phyloP scores from a whole-genome alignment of 2,113 vertebrate species.

The Trichechus manatus region DNA sequence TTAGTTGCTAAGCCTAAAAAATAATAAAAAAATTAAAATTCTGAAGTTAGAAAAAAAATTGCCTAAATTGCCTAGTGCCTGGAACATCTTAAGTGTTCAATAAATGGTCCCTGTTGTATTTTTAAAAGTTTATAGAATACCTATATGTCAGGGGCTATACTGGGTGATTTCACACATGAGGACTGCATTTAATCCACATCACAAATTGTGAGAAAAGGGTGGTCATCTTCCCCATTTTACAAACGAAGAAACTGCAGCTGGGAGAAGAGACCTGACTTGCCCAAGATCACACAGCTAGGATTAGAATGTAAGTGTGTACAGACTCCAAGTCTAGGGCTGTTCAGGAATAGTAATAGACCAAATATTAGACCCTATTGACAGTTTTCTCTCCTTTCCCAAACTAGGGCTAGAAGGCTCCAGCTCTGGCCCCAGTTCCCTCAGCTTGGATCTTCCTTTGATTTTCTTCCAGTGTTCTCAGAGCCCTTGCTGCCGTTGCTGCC shows the following conservation, averaged over 20 bases:
- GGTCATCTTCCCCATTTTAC: constrained; percentile 3
- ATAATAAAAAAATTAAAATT: too few species aligned
- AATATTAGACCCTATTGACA: neutral
- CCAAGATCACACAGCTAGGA: neutral
- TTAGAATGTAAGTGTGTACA: neutral
- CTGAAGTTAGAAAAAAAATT: neutral
- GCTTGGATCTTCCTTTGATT: constrained; percentile 48
- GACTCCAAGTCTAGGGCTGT: constrained; percentile 29
- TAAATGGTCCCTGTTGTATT: neutral
- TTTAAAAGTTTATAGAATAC: neutral
- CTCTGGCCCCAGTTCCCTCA: neutral
- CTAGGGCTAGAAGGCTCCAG: neutral
- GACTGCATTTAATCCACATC: constrained; percentile 17
- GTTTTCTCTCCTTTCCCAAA: constrained; percentile 29
- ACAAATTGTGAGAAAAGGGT: constrained; percentile 12
- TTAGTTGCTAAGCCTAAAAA: neutral
- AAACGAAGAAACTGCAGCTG: neutral
- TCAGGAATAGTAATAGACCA: constrained; percentile 28
- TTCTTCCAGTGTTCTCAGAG: neutral
- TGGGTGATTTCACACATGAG: neutral
- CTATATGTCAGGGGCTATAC: neutral
- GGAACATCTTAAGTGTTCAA: neutral
- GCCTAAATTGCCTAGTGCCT: neutral
- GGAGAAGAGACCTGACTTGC: neutral
- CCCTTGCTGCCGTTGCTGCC: neutral